Percentiles rank a stretch among this genome's conserved stretches.
Evolutionary conservation across 2,113 vertebrate species (phyloP).

Genomic region (Zapus hudsonius): DNA sequence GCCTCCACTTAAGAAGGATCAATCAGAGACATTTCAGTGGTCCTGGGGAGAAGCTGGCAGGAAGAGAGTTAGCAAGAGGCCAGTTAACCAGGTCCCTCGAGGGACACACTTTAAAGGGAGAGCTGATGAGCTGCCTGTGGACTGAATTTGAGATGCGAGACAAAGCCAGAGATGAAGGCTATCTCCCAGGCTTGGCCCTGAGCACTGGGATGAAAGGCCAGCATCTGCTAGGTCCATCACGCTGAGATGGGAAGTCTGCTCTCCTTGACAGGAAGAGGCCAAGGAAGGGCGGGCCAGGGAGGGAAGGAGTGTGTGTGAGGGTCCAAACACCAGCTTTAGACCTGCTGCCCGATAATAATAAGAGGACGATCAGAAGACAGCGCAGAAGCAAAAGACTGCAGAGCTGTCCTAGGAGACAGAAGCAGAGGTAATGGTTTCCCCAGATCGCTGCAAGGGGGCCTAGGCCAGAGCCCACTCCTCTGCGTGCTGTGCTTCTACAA

Average conservation of each 20-base stretch:
- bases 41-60: neutral
- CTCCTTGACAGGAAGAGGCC: neutral
- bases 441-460: neutral
- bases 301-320: fast-evolving
- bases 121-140: neutral
- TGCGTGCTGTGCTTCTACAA: neutral
- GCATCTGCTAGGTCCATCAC: neutral
- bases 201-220: neutral
- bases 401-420: neutral
- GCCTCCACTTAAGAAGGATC: neutral
- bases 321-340: neutral
- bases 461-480: neutral
- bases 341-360: neutral
- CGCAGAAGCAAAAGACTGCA: neutral
- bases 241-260: neutral
- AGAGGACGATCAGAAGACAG: neutral
- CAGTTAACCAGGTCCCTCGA: neutral
- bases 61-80: too few relatives aligned
- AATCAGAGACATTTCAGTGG: neutral
- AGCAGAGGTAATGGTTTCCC: neutral
- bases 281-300: too few relatives aligned
- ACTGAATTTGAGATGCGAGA: neutral
- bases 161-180: neutral
- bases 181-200: neutral
- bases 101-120: neutral